A percentile compares a stretch with the other conserved stretches of the same genome.
Conservation (phyloP, 2,888 invertebrate species). For the Tetranychus truncatus region DNA sequence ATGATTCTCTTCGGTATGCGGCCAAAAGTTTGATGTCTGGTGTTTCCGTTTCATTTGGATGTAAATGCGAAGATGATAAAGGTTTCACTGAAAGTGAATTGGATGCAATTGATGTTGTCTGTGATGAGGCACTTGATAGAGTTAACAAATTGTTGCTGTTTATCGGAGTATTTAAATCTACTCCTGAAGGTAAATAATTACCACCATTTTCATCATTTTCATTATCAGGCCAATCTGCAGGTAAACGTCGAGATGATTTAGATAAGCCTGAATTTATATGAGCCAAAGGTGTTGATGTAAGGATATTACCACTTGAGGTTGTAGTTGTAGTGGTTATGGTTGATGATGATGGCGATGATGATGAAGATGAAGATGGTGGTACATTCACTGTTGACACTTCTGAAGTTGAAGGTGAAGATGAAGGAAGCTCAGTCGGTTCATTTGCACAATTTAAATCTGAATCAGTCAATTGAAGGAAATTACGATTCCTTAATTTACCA, state of each 20-base stretch:
- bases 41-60: neutral
- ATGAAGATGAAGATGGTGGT: neutral
- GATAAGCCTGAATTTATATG: neutral
- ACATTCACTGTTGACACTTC: neutral
- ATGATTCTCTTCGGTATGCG: conserved; percentile 42
- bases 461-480: conserved; percentile 67
- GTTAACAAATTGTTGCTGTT: conserved; percentile 27
- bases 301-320: conserved; percentile 10
- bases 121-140: conserved; percentile 8
- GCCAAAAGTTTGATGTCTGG: conserved; percentile 18
- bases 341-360: conserved; percentile 10
- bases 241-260: neutral
- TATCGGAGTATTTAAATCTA: conserved; percentile 26
- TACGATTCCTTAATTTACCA: conserved; percentile 53
- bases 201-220: neutral
- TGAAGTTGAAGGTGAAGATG: conserved; percentile 7
- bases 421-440: conserved; percentile 6
- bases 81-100: conserved; percentile 6
- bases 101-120: neutral
- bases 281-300: conserved; percentile 10
- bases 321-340: conserved; percentile 12
- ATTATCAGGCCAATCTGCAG: conserved; percentile 6
- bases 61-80: neutral
- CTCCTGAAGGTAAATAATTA: neutral
- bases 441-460: conserved; percentile 37